A percentile compares a stretch with the other conserved stretches of the same genome.
Evolutionary conservation across 2,888 invertebrate genomes (phyloP).

Genomic region (Microplitis manilae): DNA sequence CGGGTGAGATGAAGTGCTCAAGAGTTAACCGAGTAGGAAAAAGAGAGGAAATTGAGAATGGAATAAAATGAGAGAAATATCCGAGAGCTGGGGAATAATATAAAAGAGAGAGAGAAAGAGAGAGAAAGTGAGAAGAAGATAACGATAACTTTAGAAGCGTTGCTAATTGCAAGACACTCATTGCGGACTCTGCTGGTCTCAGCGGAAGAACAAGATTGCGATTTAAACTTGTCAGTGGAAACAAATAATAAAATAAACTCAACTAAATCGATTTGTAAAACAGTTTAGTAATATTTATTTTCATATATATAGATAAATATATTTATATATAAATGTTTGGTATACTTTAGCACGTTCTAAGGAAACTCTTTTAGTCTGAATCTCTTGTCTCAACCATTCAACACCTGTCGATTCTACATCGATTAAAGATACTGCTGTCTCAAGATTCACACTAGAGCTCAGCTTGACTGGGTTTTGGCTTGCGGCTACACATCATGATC

Average conservation of each 20-base stretch:
- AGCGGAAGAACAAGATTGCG: constrained; percentile 26
- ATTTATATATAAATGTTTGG: background rate
- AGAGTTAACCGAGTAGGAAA: background rate
- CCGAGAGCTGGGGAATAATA: constrained; percentile 8
- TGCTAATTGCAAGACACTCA: constrained; percentile 45
- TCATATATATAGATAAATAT: background rate
- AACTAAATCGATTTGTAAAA: constrained; percentile 2
- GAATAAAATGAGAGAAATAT: constrained; percentile 5
- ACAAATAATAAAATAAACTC: constrained; percentile 4
- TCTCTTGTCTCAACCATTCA: constrained; percentile 43
- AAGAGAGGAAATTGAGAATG: background rate
- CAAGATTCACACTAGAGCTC: constrained; percentile 27
- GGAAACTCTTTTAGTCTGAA: background rate
- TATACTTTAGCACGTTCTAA: constrained; percentile 8
- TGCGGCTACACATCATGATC: background rate
- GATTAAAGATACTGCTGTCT: constrained; percentile 58
- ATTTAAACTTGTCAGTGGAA: constrained; percentile 29
- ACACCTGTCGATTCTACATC: constrained; percentile 59
- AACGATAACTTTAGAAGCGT: constrained; percentile 36
- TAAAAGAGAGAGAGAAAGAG: background rate
- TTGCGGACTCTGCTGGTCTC: constrained; percentile 31
- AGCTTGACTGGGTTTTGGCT: background rate
- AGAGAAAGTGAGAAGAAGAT: constrained; percentile 17
- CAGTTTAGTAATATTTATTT: constrained; percentile 10
- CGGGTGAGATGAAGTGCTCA: background rate